Conservation (phyloP, 2,113 vertebrate species). For the Emydocephalus ijimae region DNA sequence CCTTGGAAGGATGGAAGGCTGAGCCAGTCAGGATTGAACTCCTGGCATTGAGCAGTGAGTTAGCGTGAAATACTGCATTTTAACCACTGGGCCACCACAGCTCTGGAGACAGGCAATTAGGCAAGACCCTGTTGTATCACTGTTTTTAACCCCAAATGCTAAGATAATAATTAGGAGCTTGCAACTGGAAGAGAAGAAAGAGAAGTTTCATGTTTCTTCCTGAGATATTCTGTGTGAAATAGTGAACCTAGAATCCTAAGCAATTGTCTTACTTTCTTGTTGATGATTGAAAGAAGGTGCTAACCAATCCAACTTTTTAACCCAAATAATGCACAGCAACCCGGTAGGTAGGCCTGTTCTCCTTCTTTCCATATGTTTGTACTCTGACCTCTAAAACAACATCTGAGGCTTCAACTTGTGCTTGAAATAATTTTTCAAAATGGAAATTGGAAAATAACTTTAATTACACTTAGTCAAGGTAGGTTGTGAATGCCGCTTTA, state of each 20-base stretch:
- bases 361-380: not conserved
- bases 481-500: constrained; percentile 60
- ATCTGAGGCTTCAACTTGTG: not conserved
- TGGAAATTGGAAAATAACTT: constrained; percentile 58
- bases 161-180: not conserved
- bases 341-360: not conserved
- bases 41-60: not conserved
- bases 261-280: not conserved
- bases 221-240: not conserved
- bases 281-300: not conserved
- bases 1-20: not conserved
- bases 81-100: not conserved
- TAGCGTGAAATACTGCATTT: not conserved
- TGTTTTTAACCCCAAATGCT: not conserved
- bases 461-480: constrained; percentile 73
- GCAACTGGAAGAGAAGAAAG: not conserved
- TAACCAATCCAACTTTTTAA: not conserved
- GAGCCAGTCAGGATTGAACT: not conserved
- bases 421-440: constrained; percentile 38
- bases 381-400: constrained; percentile 7
- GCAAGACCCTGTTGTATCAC: no score
- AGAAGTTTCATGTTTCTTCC: not conserved
- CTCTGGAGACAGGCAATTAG: not conserved
- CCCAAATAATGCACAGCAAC: not conserved
- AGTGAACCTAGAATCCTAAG: not conserved